Percentiles rank a stretch among this genome's conserved stretches.
phyloP scores from a whole-genome alignment of 2,113 vertebrate genomes.

The Ibidorhyncha struthersii region DNA sequence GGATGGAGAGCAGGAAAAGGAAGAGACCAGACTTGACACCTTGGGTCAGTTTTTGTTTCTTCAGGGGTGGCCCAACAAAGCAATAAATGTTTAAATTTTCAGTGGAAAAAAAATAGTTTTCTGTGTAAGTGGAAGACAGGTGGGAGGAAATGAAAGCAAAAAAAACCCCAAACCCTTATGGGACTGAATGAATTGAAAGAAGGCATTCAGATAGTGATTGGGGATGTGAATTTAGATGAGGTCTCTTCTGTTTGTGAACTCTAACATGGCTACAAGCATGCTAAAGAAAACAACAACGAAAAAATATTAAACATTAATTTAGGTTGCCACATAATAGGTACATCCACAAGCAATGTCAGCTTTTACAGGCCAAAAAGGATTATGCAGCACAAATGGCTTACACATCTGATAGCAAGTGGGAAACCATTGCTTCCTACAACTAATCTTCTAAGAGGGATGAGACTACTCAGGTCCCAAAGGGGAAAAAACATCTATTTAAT shows the following conservation, averaged over 20 bases:
- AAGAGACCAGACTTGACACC: constrained; percentile 22
- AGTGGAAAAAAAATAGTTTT: background rate
- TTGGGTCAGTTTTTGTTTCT: constrained; percentile 15
- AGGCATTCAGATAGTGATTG: background rate
- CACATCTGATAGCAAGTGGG: background rate
- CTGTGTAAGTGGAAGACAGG: constrained; percentile 23
- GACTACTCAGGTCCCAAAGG: background rate
- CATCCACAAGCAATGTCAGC: background rate
- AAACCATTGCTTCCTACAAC: background rate
- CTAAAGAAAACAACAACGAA: background rate
- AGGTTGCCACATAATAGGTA: background rate
- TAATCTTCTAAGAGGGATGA: background rate
- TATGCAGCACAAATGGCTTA: background rate
- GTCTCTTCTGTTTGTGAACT: background rate
- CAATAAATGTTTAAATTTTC: constrained; percentile 17
- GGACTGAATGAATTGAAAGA: background rate
- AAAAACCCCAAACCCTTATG: background rate
- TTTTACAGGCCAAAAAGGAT: background rate
- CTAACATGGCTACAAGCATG: background rate
- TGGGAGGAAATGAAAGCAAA: constrained; percentile 20
- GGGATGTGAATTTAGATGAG: background rate
- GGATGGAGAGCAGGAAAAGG: background rate
- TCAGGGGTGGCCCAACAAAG: constrained; percentile 20
- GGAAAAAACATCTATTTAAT: background rate
- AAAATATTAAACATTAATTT: background rate